Evolutionary conservation across 2,113 vertebrate genomes (phyloP).

Genomic region (Ptilorrhoa leucosticta): DNA sequence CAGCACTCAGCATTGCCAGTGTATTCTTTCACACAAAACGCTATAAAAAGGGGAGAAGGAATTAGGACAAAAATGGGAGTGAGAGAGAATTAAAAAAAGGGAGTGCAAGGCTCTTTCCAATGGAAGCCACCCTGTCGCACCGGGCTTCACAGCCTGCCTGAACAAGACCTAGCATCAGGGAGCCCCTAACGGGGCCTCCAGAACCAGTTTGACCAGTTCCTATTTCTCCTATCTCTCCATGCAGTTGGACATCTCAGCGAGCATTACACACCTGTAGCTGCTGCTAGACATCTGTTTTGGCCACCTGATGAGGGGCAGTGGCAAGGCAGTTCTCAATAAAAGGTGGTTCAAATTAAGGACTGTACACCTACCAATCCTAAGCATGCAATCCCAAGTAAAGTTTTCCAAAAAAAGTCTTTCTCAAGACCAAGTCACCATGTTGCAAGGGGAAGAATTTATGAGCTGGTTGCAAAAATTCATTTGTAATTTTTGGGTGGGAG

Average conservation of each 20-base stretch:
- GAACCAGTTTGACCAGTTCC: neutral
- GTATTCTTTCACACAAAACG: neutral
- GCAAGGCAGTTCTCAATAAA: neutral
- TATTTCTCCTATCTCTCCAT: neutral
- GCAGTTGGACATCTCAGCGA: neutral
- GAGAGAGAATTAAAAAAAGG: neutral
- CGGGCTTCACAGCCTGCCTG: neutral
- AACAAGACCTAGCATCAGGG: neutral
- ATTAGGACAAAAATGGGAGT: neutral
- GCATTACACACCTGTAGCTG: neutral
- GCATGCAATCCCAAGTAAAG: neutral
- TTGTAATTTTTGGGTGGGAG: neutral
- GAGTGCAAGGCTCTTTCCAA: neutral
- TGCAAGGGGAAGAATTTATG: neutral
- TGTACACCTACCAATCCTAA: neutral
- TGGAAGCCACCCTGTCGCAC: neutral
- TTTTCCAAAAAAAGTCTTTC: neutral
- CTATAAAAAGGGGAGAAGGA: neutral
- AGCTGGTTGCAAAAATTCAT: neutral
- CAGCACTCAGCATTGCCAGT: neutral
- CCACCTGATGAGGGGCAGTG: neutral
- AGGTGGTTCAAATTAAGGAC: neutral
- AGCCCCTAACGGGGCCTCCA: neutral
- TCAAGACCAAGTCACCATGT: neutral
- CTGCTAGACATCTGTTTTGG: neutral